These are phyloP conservation scores for Enteromius radiatus DNA, from an alignment of 2,797 vertebrate genomes.

Conservation along the genomic window DNA sequence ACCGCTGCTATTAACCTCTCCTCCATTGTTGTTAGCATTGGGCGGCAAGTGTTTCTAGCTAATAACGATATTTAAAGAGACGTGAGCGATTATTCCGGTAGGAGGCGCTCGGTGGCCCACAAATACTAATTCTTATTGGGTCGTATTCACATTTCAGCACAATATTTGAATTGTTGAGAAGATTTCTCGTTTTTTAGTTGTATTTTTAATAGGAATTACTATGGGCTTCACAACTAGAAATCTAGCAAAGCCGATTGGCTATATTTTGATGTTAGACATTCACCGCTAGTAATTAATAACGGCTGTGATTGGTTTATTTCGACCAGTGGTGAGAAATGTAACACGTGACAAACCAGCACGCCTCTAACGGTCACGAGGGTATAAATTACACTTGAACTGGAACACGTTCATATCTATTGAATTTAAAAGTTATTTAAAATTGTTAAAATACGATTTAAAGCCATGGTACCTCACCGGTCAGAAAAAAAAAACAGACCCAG, in stretches of 20 bases:
- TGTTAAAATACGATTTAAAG: background rate
- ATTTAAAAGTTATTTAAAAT: background rate
- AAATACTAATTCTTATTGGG: background rate
- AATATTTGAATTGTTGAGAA: background rate
- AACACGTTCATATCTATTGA: background rate
- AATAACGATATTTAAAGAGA: too few species aligned
- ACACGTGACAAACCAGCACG: background rate
- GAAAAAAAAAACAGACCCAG: background rate
- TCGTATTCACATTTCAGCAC: background rate
- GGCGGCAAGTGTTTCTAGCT: conserved; percentile 22
- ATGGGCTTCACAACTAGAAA: background rate
- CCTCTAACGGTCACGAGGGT: background rate
- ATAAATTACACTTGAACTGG: background rate
- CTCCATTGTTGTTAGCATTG: conserved; percentile 61
- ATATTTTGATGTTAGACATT: background rate
- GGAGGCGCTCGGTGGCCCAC: conserved; percentile 3
- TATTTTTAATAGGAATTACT: background rate
- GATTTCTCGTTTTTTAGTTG: too few species aligned
- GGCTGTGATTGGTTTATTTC: background rate
- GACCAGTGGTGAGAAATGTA: background rate
- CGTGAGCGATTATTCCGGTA: background rate
- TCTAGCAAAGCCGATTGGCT: rapidly evolving
- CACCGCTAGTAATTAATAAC: background rate
- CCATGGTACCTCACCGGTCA: too few species aligned
- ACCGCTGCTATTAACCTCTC: conserved; percentile 59